Percentiles rank a stretch among this genome's conserved stretches.
Evolutionary conservation across 2,797 vertebrate species (phyloP).

Genomic region (Syncerus caffer): DNA sequence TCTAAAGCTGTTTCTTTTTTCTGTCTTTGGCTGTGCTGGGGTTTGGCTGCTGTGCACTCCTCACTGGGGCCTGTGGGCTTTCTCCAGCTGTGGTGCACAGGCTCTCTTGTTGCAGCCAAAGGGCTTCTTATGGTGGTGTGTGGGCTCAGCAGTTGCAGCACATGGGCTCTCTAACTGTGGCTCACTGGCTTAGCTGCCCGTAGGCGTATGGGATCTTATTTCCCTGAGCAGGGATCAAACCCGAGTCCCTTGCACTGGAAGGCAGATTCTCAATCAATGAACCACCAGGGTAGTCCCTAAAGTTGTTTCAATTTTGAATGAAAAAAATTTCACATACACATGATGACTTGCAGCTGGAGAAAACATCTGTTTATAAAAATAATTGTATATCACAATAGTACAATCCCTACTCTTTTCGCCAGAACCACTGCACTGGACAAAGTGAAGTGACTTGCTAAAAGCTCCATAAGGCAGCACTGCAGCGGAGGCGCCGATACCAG

Average conservation of each 20-base stretch:
- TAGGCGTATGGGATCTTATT: background rate
- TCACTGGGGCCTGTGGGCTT: background rate
- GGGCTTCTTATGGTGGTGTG: background rate
- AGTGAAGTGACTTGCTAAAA: background rate
- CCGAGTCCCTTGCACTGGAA: background rate
- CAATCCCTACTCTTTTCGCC: background rate
- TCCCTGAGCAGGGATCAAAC: background rate
- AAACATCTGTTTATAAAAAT: background rate
- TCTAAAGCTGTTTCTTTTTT: background rate
- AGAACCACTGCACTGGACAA: background rate
- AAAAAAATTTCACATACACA: background rate
- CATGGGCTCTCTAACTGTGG: background rate
- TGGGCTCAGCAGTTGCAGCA: background rate
- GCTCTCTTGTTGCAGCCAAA: background rate
- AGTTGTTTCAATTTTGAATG: constrained; percentile 14
- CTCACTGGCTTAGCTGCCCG: background rate
- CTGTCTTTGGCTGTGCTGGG: background rate
- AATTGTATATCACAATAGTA: background rate
- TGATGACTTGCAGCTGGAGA: background rate
- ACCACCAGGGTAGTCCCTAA: background rate
- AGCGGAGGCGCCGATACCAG: background rate
- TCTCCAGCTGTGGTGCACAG: background rate
- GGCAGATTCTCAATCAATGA: background rate
- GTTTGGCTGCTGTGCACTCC: background rate
- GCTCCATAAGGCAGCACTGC: background rate